Base-by-base conservation (phyloP, 2,888 invertebrate species). In the Teleiodes luculella region DNA sequence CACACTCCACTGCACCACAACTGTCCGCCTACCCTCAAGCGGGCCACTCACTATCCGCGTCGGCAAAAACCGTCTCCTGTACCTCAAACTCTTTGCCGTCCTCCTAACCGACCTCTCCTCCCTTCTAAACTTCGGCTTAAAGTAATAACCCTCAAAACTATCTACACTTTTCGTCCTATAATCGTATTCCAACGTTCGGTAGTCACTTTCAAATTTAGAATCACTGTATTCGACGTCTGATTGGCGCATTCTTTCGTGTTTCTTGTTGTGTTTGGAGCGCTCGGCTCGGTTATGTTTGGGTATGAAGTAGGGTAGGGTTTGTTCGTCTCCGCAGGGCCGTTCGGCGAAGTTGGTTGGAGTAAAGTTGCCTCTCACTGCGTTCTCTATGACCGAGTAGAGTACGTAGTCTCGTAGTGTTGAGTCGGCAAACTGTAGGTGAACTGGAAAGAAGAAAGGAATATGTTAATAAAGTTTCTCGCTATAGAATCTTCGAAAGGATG, bases 351-450 rank as follows among this genome's bases (percentile, higher is more conserved):
- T 72, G 43, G 84, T 86, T 0, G 87, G 87, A 0, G 89, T 88
- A 72, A 89, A 88, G 78, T 88, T 88, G 16, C 89, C 88, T 2
- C 79, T 65, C 62, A 84, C 74, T 65, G 73, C 77, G 67, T 73
- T 78, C 53, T 80, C 82, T 28, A 88, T 79, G 35, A 83, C 72
- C 0, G 86, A 79, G 66, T 86, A 82, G 24, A 89, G 77, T 1
- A 79, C 83, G 73, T 84, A 88, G 71, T 88, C 87, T 0, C 78
- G 74, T 3, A 88, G 78, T 0, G 67, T 60, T 7, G 63, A 24
- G 18, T 79, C 84, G 51, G 78, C 77, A 64, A 76, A 79, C 46
- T 80, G 80, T 1, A 89, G 81, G 59, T 80, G 82, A 35, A 88
- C 88, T 89, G 87, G 6, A 79, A 83, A 74, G 57, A 76, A 70